A percentile compares a stretch with the other conserved stretches of the same genome.
Evolutionary conservation across 2,113 vertebrate genomes (phyloP).

Genomic region (Cinclus cinclus): DNA sequence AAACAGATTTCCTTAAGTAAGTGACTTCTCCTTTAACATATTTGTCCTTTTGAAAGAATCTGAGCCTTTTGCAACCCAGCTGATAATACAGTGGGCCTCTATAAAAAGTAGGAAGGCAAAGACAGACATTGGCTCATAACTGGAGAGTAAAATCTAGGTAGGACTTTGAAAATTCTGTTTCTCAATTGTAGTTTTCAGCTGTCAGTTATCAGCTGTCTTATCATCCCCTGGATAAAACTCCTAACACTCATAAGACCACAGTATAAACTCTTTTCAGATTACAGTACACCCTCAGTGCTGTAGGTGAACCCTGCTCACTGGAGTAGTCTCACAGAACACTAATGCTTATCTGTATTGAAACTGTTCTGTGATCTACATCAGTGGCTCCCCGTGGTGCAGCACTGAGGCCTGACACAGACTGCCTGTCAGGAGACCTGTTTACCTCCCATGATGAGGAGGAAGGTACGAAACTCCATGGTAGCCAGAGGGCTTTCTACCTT

Average conservation of each 20-base stretch:
- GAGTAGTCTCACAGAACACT: background rate
- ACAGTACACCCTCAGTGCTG: background rate
- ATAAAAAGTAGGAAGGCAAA: background rate
- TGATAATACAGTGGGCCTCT: background rate
- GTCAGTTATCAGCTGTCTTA: background rate
- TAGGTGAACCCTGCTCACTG: background rate
- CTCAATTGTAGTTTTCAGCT: background rate
- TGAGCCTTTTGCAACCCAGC: background rate
- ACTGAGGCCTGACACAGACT: background rate
- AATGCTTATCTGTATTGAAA: background rate
- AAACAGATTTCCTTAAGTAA: constrained; percentile 83
- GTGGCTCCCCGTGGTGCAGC: background rate
- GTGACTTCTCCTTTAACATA: constrained; percentile 11
- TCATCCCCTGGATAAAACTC: background rate
- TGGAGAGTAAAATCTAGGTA: background rate
- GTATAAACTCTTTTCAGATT: background rate
- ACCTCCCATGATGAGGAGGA: background rate
- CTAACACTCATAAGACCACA: background rate
- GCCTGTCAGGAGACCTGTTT: background rate
- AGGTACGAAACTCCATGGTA: background rate
- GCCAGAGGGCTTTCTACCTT: background rate
- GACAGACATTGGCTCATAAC: background rate
- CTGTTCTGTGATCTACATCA: background rate
- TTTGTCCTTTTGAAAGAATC: background rate
- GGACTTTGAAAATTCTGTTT: background rate